These are phyloP conservation scores for Orthonyx spaldingii DNA, from an alignment of 2,113 vertebrate genomes.

Conservation along the genomic window DNA sequence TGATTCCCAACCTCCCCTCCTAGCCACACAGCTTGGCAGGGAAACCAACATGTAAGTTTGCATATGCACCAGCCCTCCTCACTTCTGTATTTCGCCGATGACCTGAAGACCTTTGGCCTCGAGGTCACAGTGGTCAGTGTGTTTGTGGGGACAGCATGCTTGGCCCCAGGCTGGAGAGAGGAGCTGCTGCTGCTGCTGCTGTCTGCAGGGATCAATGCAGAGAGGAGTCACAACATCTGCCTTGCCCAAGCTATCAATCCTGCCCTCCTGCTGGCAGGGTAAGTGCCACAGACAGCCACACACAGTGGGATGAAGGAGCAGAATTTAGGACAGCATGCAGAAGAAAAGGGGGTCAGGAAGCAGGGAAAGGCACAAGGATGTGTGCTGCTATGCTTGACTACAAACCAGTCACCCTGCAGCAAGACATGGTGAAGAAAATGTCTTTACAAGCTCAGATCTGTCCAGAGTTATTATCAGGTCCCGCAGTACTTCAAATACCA, in stretches of 20 bases:
- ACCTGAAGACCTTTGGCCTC: background rate
- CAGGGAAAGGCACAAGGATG: background rate
- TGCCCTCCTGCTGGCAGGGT: background rate
- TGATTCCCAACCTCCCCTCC: background rate
- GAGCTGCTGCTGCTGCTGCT: background rate
- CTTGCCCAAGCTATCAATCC: background rate
- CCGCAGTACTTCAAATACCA: background rate
- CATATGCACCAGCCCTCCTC: background rate
- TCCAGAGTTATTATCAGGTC: background rate
- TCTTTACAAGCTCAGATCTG: background rate
- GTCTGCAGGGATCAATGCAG: background rate
- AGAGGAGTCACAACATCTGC: background rate
- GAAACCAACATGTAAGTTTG: background rate
- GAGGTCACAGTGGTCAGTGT: background rate
- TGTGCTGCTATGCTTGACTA: background rate
- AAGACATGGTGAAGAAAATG: background rate
- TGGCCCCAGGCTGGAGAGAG: background rate
- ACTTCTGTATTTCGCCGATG: background rate
- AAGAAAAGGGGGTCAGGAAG: background rate
- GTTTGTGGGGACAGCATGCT: background rate
- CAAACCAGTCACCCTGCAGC: background rate
- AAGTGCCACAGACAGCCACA: background rate
- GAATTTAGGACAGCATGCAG: background rate
- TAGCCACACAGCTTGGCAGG: background rate
- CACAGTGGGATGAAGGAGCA: background rate